phyloP scores from a whole-genome alignment of 2,888 invertebrate species.

The Arge pagana region DNA sequence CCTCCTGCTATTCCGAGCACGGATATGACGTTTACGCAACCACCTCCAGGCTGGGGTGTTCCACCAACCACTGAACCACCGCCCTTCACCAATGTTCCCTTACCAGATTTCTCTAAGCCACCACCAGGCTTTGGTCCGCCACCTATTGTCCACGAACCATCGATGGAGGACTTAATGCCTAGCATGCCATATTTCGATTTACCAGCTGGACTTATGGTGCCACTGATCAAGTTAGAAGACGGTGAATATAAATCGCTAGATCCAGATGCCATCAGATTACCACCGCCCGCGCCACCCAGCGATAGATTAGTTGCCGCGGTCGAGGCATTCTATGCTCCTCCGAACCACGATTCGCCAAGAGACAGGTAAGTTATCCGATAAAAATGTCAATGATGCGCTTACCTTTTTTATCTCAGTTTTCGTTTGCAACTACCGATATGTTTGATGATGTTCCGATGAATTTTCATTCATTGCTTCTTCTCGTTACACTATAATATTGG shows the following conservation, averaged over 20 bases:
- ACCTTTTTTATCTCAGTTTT: background rate
- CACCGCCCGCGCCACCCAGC: slow-evolving; percentile 93
- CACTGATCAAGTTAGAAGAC: slow-evolving; percentile 92
- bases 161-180: slow-evolving; percentile 79
- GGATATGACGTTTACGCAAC: slow-evolving; percentile 61
- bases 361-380: slow-evolving; percentile 70
- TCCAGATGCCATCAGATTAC: slow-evolving; percentile 86
- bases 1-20: slow-evolving; percentile 61
- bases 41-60: slow-evolving; percentile 66
- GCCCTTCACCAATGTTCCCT: slow-evolving; percentile 52
- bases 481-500: too few relatives aligned
- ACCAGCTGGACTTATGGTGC: slow-evolving; percentile 97
- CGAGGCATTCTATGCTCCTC: slow-evolving; percentile 93
- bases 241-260: slow-evolving; percentile 88
- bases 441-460: too few relatives aligned
- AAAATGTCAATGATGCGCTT: background rate
- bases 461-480: too few relatives aligned
- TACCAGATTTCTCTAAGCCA: slow-evolving; percentile 84
- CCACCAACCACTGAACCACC: slow-evolving; percentile 44
- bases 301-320: slow-evolving; percentile 91
- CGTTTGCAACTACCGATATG: too few relatives aligned
- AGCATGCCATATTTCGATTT: slow-evolving; percentile 95
- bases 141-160: slow-evolving; percentile 55
- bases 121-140: slow-evolving; percentile 75
- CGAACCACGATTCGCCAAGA: slow-evolving; percentile 92